Conservation (phyloP, 2,797 vertebrate genomes). For the Champsocephalus esox region DNA sequence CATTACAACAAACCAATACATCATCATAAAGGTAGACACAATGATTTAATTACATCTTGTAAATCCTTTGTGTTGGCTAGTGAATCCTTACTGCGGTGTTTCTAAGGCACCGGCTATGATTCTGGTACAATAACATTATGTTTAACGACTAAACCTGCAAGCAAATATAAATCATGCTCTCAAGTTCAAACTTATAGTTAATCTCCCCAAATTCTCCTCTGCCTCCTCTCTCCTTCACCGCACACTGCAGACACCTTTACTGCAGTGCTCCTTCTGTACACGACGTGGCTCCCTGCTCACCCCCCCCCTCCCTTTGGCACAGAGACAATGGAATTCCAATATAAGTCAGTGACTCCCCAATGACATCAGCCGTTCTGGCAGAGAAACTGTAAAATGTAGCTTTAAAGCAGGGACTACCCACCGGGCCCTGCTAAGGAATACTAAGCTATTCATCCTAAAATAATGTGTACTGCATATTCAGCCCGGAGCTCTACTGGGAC, state of each 20-base stretch:
- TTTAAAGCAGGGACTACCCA: conserved; percentile 29
- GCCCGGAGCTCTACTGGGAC: not conserved
- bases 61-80: not conserved
- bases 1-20: not conserved
- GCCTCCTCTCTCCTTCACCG: conserved; percentile 3
- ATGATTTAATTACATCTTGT: too few species aligned
- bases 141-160: conserved; percentile 3
- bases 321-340: conserved; percentile 66
- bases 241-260: conserved; percentile 25
- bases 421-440: conserved; percentile 39
- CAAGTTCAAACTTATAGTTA: conserved; percentile 2
- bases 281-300: conserved; percentile 22
- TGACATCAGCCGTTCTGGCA: conserved; percentile 60
- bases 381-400: conserved; percentile 39
- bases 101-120: not conserved
- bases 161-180: not conserved
- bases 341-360: conserved; percentile 50
- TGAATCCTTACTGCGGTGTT: not conserved
- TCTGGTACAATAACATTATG: not conserved
- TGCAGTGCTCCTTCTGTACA: conserved; percentile 37
- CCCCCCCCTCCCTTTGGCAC: conserved; percentile 51
- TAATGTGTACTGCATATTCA: conserved; percentile 42
- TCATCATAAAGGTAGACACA: too few species aligned
- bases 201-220: not conserved
- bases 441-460: conserved; percentile 37